Base-by-base conservation (phyloP, 2,888 invertebrate genomes). In the Mycalesis mineus region DNA sequence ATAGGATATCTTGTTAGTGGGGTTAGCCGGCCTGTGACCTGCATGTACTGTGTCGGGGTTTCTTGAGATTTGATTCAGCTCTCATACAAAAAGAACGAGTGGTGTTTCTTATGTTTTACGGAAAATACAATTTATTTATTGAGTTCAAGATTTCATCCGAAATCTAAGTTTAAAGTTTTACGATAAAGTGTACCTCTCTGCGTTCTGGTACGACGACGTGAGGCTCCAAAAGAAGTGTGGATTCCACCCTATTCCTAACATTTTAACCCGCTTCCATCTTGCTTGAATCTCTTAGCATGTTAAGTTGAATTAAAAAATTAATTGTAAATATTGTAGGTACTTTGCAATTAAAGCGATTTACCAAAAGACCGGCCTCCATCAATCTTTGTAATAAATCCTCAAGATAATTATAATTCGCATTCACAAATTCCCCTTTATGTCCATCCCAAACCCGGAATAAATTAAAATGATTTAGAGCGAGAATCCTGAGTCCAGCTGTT, bases 401-500 rank as follows among this genome's bases (percentile, higher is more conserved):
- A 17, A 28, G 22, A 37, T 39, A 17, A 28, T 49, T 49, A 49
- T 39, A 49, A 49, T 28, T 49, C 28, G 28, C 28, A 39, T 39
- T 39, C 50, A 39, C 28, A 39, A 39, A 39, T 37, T 49, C 28
- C 37, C 39, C 15, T 39, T 37, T 36, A 39, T 13, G 29, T 45
- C 45, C 45, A 14, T 31, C 8, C 29, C 13, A 1, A 7, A 53
- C 47, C 55, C 61, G 22, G 58, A 59, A 63, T 63, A 61, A 57
- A 63, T 61, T 63, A 57, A 45, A 61, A 45, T 53, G 52, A 56
- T 52, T 51, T 41, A 52, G 31, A 15, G 11, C 51, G 29, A 47
- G 57, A 56, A 37, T 39, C 50, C 37, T 11, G 42, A 45, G 58
- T 55, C 44, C 57, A 45, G 37, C 47, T 57, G 55, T 39, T 61